Conservation (phyloP, 2,113 vertebrate species). For the Oncorhynchus kisutch region DNA sequence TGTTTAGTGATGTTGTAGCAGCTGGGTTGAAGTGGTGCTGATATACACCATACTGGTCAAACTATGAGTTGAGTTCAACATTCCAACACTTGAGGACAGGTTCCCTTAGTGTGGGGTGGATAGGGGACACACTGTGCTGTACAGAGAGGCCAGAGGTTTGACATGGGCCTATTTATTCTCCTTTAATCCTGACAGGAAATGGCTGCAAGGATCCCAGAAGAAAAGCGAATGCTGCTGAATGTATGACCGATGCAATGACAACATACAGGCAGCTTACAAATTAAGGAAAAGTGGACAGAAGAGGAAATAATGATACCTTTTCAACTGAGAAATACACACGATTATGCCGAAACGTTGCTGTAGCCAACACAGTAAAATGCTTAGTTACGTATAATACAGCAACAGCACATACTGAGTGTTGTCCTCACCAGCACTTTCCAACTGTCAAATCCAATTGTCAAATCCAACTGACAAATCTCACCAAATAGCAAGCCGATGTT, state of each 20-base stretch:
- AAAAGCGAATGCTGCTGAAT: no score
- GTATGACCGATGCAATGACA: no score
- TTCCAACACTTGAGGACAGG: background rate
- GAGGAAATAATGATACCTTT: no score
- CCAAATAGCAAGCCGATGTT: slow-evolving; percentile 31
- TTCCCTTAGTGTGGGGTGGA: background rate
- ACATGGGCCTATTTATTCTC: no score
- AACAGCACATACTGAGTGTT: slow-evolving; percentile 31
- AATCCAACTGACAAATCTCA: slow-evolving; percentile 18
- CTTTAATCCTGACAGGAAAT: no score
- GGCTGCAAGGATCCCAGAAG: no score
- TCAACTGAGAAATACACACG: no score
- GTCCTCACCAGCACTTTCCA: slow-evolving; percentile 24
- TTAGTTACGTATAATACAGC: background rate
- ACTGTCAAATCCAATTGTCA: slow-evolving; percentile 25
- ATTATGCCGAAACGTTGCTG: no score
- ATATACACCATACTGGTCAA: background rate
- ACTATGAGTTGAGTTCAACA: background rate
- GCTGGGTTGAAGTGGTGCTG: slow-evolving; percentile 9
- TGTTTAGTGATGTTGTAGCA: slow-evolving; percentile 27
- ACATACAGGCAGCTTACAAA: no score
- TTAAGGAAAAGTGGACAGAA: no score
- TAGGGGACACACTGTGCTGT: background rate
- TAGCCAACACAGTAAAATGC: no score
- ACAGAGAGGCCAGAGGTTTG: no score